A percentile compares a stretch with the other conserved stretches of the same genome.
Evolutionary conservation across 2,888 invertebrate species (phyloP).

Genomic region (Ophioninae sp.): DNA sequence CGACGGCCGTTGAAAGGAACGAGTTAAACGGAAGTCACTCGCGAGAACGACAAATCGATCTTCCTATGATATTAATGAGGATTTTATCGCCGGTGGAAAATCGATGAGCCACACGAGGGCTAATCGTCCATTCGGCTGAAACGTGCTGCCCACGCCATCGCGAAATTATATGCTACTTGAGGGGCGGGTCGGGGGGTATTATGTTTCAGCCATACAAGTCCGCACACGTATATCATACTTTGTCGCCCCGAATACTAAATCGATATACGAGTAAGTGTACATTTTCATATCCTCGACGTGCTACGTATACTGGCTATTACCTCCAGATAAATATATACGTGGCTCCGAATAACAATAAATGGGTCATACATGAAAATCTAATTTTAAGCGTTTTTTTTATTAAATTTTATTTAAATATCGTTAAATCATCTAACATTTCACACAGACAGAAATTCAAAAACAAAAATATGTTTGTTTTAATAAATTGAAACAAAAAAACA

Average conservation of each 20-base stretch:
- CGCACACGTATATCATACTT: conserved; percentile 28
- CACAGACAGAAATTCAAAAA: no score
- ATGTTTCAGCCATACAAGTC: conserved; percentile 26
- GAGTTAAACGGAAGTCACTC: conserved; percentile 28
- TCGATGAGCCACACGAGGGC: conserved; percentile 48
- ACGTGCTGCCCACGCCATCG: conserved; percentile 57
- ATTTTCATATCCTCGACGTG: neutral
- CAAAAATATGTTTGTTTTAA: no score
- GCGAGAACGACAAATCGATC: conserved; percentile 53
- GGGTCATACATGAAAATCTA: neutral
- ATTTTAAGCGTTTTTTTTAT: no score
- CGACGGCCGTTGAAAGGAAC: neutral
- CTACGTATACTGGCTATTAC: conserved; percentile 3
- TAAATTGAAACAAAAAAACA: no score
- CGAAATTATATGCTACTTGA: conserved; percentile 47
- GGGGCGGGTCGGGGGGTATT: conserved; percentile 4
- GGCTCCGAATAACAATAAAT: neutral
- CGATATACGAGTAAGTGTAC: conserved; percentile 23
- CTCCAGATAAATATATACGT: neutral
- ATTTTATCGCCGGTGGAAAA: conserved; percentile 58
- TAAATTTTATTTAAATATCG: no score
- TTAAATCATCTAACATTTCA: no score
- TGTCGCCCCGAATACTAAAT: conserved; percentile 46
- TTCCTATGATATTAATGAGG: conserved; percentile 52
- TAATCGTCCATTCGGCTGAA: conserved; percentile 31